Evolutionary conservation across 2,888 invertebrate species (phyloP), one percentile per base, ranked within the genome.

Genomic region (Zaprionus obscuricornis): DNA sequence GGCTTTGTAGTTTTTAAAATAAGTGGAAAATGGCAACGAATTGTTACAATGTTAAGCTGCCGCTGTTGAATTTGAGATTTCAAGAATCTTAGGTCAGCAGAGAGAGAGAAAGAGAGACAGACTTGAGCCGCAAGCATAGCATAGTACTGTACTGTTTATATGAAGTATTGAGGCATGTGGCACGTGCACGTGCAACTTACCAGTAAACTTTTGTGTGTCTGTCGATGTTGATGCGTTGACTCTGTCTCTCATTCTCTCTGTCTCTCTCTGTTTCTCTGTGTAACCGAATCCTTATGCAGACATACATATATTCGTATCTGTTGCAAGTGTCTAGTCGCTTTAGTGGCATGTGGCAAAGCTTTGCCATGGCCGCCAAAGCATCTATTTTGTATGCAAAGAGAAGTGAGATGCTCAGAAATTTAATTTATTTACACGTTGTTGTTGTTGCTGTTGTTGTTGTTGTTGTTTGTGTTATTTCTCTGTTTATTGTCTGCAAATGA

Each of bases 1-100:
- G 34, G 11, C n/a, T 50, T 43, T 51, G 17, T 52, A 50, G 43
- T 54, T 68, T 72, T 72, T 66, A 66, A 85, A 85, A 69, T 74
- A 86, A 86, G 74, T 85, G 87, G 79, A 86, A 85, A 83, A 83
- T 78, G 69, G 78, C 72, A 74, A 87, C 85, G 74, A 82, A 85
- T 82, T 86, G 86, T 82, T 60, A 71, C 85, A 86, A 71, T 71
- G 86, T 71, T 49, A 31, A 40, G 31, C 14, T 36, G 39, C 22
- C 17, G 20, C 40, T 20, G 34, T 14, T 14, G n/a, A 47, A 16
- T 39, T 45, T 26, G 42, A 71, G 47, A 65, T 39, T 33, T 33
- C 26, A 4, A 13, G 18, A 20, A 37, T 13, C 67, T 58, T 39
- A 51, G 67, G 50, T 42, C 40, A 33, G n/a, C n/a, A n/a, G n/a